These are phyloP conservation scores for Hylaeus anthracinus DNA, from an alignment of 1,140 invertebrate species.

Conservation along the genomic window DNA sequence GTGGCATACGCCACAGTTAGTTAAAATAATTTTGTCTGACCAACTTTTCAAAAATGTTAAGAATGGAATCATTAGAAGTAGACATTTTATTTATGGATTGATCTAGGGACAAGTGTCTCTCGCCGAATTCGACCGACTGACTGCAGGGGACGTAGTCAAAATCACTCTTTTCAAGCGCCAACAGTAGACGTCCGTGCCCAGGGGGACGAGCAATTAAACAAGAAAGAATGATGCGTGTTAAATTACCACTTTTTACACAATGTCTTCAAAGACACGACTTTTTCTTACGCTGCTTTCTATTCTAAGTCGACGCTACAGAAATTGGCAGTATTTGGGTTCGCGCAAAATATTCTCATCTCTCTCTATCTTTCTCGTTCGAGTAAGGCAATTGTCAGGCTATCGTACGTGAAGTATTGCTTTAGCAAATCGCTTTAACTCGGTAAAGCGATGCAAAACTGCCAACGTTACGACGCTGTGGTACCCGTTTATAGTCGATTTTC, in stretches of 20 bases:
- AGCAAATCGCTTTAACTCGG: conserved; percentile 75
- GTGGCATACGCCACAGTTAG: too few relatives aligned
- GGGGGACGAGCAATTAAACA: neutral
- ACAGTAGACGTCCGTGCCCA: neutral
- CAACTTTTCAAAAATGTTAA: too few relatives aligned
- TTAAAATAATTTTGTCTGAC: too few relatives aligned
- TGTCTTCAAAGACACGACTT: neutral
- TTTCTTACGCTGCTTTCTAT: conserved; percentile 25
- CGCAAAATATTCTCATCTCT: conserved; percentile 37
- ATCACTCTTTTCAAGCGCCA: too few relatives aligned
- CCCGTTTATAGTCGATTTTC: conserved; percentile 36
- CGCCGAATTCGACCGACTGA: too few relatives aligned
- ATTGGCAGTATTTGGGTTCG: conserved; percentile 54
- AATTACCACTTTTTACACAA: conserved; percentile 11
- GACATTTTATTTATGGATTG: too few relatives aligned
- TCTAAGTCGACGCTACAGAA: conserved; percentile 41
- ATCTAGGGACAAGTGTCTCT: too few relatives aligned
- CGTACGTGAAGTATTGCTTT: conserved; percentile 69
- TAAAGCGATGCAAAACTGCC: conserved; percentile 78
- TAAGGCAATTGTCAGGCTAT: conserved; percentile 54
- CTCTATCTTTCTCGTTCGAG: conserved; percentile 8
- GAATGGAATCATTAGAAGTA: too few relatives aligned
- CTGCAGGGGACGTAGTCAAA: too few relatives aligned
- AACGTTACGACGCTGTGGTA: conserved; percentile 54
- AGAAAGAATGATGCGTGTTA: conserved; percentile 20